Conservation (phyloP, 2,113 vertebrate genomes). For the Cololabis saira region DNA sequence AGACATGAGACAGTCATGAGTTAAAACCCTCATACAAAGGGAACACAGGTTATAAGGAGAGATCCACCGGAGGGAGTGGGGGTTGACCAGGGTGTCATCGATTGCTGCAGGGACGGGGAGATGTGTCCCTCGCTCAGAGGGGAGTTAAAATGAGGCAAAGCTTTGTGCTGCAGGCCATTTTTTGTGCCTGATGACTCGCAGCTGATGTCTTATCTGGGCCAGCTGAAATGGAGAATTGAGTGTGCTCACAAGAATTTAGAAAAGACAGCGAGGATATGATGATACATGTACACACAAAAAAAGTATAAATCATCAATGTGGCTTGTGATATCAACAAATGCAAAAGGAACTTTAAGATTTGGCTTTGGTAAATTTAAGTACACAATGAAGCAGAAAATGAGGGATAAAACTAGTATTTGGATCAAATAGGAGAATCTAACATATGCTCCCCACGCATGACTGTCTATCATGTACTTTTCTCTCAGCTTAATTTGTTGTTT, state of each 20-base stretch:
- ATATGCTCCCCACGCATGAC: too few relatives aligned
- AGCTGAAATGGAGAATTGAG: conserved; percentile 69
- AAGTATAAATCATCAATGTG: not conserved
- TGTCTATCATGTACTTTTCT: too few relatives aligned
- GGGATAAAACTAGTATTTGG: too few relatives aligned
- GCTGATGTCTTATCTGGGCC: conserved; percentile 73
- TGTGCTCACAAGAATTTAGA: conserved; percentile 29
- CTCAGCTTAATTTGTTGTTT: too few relatives aligned
- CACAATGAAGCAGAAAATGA: too few relatives aligned
- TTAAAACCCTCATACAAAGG: conserved; percentile 28
- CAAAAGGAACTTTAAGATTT: too few relatives aligned
- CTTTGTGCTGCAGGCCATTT: conserved; percentile 51
- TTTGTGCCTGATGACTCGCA: conserved; percentile 69
- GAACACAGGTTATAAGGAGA: conserved; percentile 26
- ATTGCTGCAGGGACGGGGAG: conserved; percentile 68
- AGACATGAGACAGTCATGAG: conserved; percentile 57
- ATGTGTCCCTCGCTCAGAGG: conserved; percentile 66
- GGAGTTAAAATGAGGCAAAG: conserved; percentile 62
- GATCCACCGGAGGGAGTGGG: conserved; percentile 28
- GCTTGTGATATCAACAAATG: too few relatives aligned
- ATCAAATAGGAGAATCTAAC: too few relatives aligned
- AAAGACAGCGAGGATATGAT: not conserved
- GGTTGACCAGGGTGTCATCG: conserved; percentile 70
- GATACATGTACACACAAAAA: not conserved
- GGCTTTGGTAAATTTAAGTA: too few relatives aligned